Base-by-base conservation (phyloP, 2,113 vertebrate genomes). In the Motacilla alba region DNA sequence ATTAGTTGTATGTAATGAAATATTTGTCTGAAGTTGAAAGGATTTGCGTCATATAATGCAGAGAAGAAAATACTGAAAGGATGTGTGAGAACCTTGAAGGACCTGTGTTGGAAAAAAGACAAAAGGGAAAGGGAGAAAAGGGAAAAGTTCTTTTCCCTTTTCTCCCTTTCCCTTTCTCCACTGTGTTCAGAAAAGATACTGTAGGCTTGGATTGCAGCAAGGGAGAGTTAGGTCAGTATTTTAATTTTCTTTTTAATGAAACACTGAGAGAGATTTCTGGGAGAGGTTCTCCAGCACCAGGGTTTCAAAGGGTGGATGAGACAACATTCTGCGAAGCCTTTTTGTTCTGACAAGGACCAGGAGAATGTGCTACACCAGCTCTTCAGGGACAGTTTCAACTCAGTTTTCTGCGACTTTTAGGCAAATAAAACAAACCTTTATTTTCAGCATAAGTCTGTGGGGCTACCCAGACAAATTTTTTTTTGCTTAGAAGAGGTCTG, bases 351-450 rank as follows among this genome's bases (percentile, higher is more conserved):
- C n/a, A 72, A 67, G 55, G 44, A 46, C 20, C 28, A 52, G 12
- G 24, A 12, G 7, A 86, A 62, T 0, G 1, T 49, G 50, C 31
- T 83, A 37, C 37, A 20, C 0, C 5, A n/a, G 23, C 31, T 78
- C 47, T 62, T 12, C 56, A 62, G 39, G 43, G 43, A 58, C 16
- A 7, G 3, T 23, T 94, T 90, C 41, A 68, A 16, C 35, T 85
- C 23, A 22, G 30, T 66, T 93, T 91, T 79, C 53, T 43, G 4
- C 47, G 37, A 82, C 35, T 47, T 82, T 31, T 31, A 69, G 70
- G n/a, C 23, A 79, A 72, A 69, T 64, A 59, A 85, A 91, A 30
- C 22, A 10, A 49, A 76, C 12, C 5, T 62, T 83, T 55, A 35
- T 47, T 73, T 13, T 76, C 37, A 53, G 35, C 7, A 18, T 13